These are phyloP conservation scores for Oreohelix idahoensis DNA, from an alignment of 1,140 invertebrate species.

Conservation along the genomic window DNA sequence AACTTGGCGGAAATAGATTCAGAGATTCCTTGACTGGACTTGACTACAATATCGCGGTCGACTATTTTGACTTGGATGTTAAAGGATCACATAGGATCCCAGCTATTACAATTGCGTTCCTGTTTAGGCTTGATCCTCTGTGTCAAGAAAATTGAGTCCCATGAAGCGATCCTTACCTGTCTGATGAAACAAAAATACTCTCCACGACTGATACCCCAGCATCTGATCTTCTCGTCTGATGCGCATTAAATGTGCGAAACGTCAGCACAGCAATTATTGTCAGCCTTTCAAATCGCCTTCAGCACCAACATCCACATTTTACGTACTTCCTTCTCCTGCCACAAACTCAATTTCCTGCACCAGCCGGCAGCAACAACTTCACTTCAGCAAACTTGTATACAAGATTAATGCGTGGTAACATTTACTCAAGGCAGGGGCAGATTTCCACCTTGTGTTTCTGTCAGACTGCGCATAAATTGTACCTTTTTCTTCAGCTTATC, in stretches of 20 bases:
- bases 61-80: too few relatives aligned
- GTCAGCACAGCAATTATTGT: not conserved
- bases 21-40: too few relatives aligned
- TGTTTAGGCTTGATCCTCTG: not conserved
- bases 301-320: too few relatives aligned
- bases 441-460: not conserved
- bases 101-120: too few relatives aligned
- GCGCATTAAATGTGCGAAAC: not conserved
- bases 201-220: not conserved
- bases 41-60: too few relatives aligned
- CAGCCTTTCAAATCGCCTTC: not conserved
- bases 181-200: not conserved
- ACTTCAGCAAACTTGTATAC: not conserved
- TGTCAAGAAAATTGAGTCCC: not conserved
- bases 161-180: not conserved
- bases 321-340: too few relatives aligned
- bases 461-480: not conserved
- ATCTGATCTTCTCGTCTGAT: not conserved
- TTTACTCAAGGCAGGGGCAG: not conserved
- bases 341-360: not conserved
- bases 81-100: too few relatives aligned
- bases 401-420: not conserved
- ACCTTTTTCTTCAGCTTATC: not conserved
- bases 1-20: too few relatives aligned
- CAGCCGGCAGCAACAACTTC: not conserved